phyloP scores from a whole-genome alignment of 2,888 invertebrate genomes.

The Acanthococcus lagerstroemiae region DNA sequence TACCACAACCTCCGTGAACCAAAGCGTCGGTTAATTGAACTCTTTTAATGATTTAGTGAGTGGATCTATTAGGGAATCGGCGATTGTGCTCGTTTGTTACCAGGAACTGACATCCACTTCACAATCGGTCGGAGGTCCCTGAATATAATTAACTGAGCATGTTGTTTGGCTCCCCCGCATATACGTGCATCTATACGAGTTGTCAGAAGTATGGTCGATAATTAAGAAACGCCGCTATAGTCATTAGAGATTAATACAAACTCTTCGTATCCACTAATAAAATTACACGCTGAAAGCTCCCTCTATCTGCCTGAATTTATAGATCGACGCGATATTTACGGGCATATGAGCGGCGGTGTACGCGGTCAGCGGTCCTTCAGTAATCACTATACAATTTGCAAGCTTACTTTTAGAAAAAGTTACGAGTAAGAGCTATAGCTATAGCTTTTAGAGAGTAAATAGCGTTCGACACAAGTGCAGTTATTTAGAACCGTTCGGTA shows the following conservation, averaged over 20 bases:
- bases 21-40: constrained; percentile 31
- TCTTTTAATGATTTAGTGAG: constrained; percentile 31
- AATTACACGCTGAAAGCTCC: not conserved
- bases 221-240: constrained; percentile 25
- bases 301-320: too few species aligned
- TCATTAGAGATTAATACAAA: constrained; percentile 23
- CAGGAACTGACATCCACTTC: constrained; percentile 25
- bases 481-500: too few species aligned
- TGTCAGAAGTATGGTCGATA: constrained; percentile 22
- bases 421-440: too few species aligned
- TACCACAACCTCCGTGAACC: constrained; percentile 1
- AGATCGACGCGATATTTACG: too few species aligned
- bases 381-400: too few species aligned
- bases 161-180: constrained; percentile 29
- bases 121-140: constrained; percentile 28
- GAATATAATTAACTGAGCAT: constrained; percentile 28
- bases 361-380: too few species aligned
- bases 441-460: too few species aligned
- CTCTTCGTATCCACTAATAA: not conserved
- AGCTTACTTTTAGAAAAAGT: too few species aligned
- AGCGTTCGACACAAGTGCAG: too few species aligned
- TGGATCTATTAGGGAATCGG: constrained; percentile 27
- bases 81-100: constrained; percentile 30
- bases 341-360: too few species aligned
- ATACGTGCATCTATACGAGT: constrained; percentile 9